Evolutionary conservation across 2,113 vertebrate species (phyloP), one percentile per base, ranked within the genome.

Genomic region (Planiliza haematocheilus): DNA sequence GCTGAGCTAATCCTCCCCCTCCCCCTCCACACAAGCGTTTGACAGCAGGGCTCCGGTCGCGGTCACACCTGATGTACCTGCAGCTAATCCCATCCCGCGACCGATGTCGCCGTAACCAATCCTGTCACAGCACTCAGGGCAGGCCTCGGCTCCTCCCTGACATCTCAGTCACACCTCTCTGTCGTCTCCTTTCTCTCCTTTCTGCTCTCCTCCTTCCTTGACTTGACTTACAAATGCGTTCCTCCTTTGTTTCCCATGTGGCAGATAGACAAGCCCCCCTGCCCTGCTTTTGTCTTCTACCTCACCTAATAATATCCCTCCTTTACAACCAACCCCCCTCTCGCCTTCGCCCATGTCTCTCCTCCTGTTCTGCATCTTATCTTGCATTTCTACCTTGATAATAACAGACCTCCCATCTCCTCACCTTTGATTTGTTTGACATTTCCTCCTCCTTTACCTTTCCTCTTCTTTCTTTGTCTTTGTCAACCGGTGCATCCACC

Each of bases 61-160:
- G 43, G 89, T 93, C 87, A 90, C 89, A 91, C 89, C 91, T 88
- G 83, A 91, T 79, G 75, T 79, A 91, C 81, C 86, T 90, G 84
- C 79, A 86, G 83, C 79, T 92, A 90, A 91, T 92, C 89, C 89
- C 60, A 79, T 91, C 83, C 66, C 60, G 83, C 87, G 81, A 81
- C 87, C 84, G 46, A 85, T 79, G 79, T 86, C 80, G 12, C 79
- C 84, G 86, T 85, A 89, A 86, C 83, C 89, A 91, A 90, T 90
- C 87, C 85, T 74, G 82, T 91, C 90, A 81, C 67, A 88, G 80
- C 82, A 62, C 69, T 72, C 50, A 17, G 83, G 24, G 78, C 66
- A 60, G n/a, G 55, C 78, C 61, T 52, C 70, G 18, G 66, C 79
- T 85, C 69, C 83, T 69, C 69, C 74, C 75, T 79, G 80, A 81